Conservation (phyloP, 2,113 vertebrate genomes). For the Sphyrna mokarran region DNA sequence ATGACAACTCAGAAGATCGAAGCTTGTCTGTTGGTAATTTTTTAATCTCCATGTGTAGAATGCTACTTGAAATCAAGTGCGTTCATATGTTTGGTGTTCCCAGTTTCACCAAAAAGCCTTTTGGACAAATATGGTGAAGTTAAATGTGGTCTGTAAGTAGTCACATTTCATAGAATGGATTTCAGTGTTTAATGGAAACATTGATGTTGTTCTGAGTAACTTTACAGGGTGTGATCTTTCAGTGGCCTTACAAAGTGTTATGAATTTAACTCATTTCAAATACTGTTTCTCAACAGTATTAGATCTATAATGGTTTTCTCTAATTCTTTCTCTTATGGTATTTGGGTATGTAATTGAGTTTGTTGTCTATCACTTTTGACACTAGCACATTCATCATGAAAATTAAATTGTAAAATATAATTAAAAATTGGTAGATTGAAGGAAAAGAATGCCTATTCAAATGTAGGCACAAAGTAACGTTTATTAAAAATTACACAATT, state of each 20-base stretch:
- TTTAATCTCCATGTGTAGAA: neutral
- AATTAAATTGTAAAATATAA: neutral
- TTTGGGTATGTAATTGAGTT: neutral
- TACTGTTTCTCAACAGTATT: neutral
- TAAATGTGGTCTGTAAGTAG: neutral
- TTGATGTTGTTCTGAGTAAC: neutral
- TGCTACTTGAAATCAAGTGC: neutral
- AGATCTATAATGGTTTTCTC: neutral
- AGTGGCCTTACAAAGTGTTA: neutral
- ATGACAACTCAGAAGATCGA: neutral
- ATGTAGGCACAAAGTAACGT: neutral
- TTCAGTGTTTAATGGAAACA: neutral
- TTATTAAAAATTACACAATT: neutral
- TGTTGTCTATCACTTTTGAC: neutral
- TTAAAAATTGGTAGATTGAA: too few species aligned
- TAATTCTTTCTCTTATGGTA: neutral
- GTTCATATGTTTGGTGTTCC: neutral
- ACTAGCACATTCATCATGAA: neutral
- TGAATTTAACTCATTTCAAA: neutral
- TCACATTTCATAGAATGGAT: neutral
- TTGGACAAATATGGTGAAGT: neutral
- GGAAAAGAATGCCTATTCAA: too few species aligned
- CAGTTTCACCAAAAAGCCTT: neutral
- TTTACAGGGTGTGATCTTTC: neutral
- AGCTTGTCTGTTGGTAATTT: neutral